Evolutionary conservation across 2,113 vertebrate species (phyloP), one percentile per base, ranked within the genome.

Genomic region (Pristiophorus japonicus): DNA sequence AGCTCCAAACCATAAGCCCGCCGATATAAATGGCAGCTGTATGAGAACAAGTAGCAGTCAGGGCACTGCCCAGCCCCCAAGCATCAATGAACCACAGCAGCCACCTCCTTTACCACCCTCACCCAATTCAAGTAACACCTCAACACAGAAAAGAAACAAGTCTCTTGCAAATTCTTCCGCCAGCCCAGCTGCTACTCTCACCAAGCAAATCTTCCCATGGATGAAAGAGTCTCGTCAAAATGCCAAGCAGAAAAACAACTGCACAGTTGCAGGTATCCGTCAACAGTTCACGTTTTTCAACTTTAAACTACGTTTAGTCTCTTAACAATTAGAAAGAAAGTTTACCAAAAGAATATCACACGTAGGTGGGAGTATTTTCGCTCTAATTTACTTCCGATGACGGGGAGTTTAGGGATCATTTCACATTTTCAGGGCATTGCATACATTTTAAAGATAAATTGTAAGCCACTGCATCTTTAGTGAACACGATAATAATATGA

Each of bases 121-220:
- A 16, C 98, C 98, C 94, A 98, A 98, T 96, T 97, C 98, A 96
- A 98, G 98, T 97, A 98, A 97, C 96, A 98, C 97, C n/a, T 97
- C 97, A 18, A 96, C 98, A 96, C 97, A 98, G 96, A 99, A 99
- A 97, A 99, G 99, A 97, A 88, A 87, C 96, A 99, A 99, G 95
- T 97, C 98, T 27, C 98, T 98, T 0, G 97, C 98, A 95, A 97
- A 97, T 97, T 97, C 98, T 95, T 97, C 98, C 3, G 97, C 97
- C 38, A 97, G 97, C 75, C 97, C 98, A 62, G 96, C 97, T n/a
- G 97, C 98, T 55, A 98, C 98, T 96, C 98, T 99, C 96, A 98
- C 98, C 81, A 99, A 99, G 97, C 99, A 99, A 96, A 99, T 99
- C 96, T 99, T 99, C 96, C 99, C 99, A 62, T 99, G 99, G 99